Base-by-base conservation (phyloP, 2,113 vertebrate genomes). In the Pyrgilauda ruficollis region DNA sequence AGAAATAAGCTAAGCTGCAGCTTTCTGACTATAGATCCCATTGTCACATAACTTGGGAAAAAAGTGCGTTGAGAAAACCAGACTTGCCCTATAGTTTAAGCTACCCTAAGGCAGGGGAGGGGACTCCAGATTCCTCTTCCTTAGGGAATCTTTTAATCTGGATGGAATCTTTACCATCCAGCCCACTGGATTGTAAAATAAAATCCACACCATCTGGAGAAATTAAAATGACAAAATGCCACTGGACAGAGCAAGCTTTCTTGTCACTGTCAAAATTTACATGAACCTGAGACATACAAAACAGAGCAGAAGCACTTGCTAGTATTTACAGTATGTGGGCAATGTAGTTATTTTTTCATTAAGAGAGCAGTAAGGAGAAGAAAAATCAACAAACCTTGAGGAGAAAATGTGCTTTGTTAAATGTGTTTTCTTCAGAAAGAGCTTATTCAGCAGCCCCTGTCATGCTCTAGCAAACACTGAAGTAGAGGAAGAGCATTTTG, bases 161-260 rank as follows among this genome's bases (percentile, higher is more conserved):
- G n/a, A n/a, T n/a, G n/a, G n/a, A n/a, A n/a, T n/a, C n/a, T n/a
- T n/a, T n/a, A n/a, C n/a, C n/a, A n/a, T n/a, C n/a, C n/a, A 98
- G 94, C 93, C 31, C 52, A 92, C 41, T 72, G 89, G 96, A 96
- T 93, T 47, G 63, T 91, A 94, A 97, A 94, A 94, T 92, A 85
- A 97, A 96, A 97, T 95, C 41, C 81, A 92, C 30, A 64, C 66
- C 56, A 86, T 96, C 90, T 84, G 52, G 93, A 95, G 88, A 98
- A 97, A 97, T 97, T 94, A 90, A 98, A 97, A 92, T 94, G 85
- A 95, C 94, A 95, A 97, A 98, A 89, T 96, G 87, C 49, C 70
- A 78, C 44, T 96, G 93, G 81, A 88, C 83, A 96, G 76, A 89
- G 64, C 80, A 80, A 84, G 62, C 50, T 79, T 97, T 56, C 78